These are phyloP conservation scores for Aldrovandia affinis DNA, from an alignment of 2,797 vertebrate species.

Conservation along the genomic window DNA sequence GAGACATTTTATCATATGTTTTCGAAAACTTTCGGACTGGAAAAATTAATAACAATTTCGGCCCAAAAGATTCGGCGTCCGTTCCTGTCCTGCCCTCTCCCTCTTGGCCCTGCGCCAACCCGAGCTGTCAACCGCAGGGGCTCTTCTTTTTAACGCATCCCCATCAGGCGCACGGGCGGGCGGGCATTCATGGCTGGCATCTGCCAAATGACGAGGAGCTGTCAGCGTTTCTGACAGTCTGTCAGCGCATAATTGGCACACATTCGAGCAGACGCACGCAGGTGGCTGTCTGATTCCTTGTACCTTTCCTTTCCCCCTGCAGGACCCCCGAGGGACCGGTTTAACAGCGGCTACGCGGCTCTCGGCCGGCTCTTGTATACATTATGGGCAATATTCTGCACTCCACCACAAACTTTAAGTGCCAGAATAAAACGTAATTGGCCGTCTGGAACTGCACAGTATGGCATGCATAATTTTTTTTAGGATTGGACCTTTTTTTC, in stretches of 20 bases:
- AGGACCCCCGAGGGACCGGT: slow-evolving; percentile 67
- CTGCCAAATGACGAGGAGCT: slow-evolving; percentile 67
- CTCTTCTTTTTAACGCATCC: slow-evolving; percentile 52
- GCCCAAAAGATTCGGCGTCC: background rate
- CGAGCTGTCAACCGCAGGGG: slow-evolving; percentile 69
- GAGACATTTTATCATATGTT: background rate
- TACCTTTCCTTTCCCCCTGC: slow-evolving; percentile 58
- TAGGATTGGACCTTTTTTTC: slow-evolving; percentile 43
- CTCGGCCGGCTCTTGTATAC: slow-evolving; percentile 70
- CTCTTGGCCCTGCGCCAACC: slow-evolving; percentile 66
- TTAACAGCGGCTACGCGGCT: slow-evolving; percentile 67
- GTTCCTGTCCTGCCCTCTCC: slow-evolving; percentile 35
- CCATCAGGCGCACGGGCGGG: slow-evolving; percentile 50
- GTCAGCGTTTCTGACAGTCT: slow-evolving; percentile 63
- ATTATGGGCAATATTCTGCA: slow-evolving; percentile 77
- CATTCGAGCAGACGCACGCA: slow-evolving; percentile 71
- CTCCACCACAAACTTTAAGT: slow-evolving; percentile 77
- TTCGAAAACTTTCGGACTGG: background rate
- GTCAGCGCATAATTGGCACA: slow-evolving; percentile 75
- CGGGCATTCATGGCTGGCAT: slow-evolving; percentile 66
- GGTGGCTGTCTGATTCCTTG: slow-evolving; percentile 65
- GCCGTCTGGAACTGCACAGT: slow-evolving; percentile 71
- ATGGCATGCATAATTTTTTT: slow-evolving; percentile 66
- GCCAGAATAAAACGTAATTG: slow-evolving; percentile 81
- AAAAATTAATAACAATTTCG: background rate